Evolutionary conservation across 1,140 invertebrate genomes (phyloP), one percentile per base, ranked within the genome.

Genomic region (Heterodera schachtii): DNA sequence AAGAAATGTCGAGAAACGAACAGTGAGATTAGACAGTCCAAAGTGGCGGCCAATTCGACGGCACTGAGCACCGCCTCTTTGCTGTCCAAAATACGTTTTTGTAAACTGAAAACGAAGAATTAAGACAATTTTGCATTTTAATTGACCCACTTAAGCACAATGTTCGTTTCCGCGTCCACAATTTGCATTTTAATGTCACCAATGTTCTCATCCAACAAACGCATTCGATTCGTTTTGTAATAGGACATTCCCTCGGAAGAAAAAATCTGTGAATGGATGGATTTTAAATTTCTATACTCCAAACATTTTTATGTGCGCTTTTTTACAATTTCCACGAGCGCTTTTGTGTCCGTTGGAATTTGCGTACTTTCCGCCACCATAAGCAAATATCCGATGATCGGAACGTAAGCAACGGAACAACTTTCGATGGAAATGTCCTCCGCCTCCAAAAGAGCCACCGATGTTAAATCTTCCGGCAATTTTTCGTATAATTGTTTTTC

Each of bases 131-230:
- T 13, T 64, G 8, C 52, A 52, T 52, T 8, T 31, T 16, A 52
- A 41, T 71, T 16, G 43, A 70, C 16, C 41, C 73, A 86, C 86
- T 84, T 78, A 3, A 89, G 66, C 46, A 83, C 82, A 66, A 90
- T 88, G 31, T 84, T 85, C 19, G 86, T 90, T 77, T 89, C 89
- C 21, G 44, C 79, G 73, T 89, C 88, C 49, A 89, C 86, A 71
- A 89, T 89, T 60, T 84, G 70, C 86, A 87, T 84, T 76, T 86
- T 85, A 31, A 89, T 86, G 76, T 89, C 88, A 19, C 88, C 88
- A 74, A 87, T 69, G 70, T 84, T 75, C 41, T 84, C 80, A 75
- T 89, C 88, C 41, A 89, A 75, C 77, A 75, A 41, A 21, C 79
- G 47, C 84, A 90, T 90, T 66, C 80, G 70, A 11, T 81, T 74